These are phyloP conservation scores for Pseudeuparius sepicola DNA, from an alignment of 2,888 invertebrate species.

Conservation along the genomic window DNA sequence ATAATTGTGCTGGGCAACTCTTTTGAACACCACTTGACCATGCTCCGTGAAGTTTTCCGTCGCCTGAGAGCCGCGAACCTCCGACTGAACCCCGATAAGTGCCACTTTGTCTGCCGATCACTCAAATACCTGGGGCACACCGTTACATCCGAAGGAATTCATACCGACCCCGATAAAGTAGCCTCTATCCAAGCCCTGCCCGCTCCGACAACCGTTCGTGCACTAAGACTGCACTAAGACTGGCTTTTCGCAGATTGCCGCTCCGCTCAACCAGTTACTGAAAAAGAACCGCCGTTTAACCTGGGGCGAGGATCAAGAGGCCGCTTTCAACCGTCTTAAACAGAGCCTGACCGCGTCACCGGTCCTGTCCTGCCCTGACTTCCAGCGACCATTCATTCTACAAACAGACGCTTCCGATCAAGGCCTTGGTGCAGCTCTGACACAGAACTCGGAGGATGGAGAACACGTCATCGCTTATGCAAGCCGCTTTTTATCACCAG, in stretches of 20 bases:
- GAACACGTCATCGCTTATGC: constrained; percentile 22
- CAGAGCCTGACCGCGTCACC: constrained; percentile 7
- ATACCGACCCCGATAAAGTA: constrained; percentile 20
- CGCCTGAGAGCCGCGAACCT: constrained; percentile 3
- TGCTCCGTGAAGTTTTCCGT: not conserved
- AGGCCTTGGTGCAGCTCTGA: constrained; percentile 23
- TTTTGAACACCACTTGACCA: not conserved
- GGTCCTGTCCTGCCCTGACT: constrained; percentile 20
- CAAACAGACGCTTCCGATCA: constrained; percentile 21
- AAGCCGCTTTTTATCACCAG: constrained; percentile 14
- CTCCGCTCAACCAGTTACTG: constrained; percentile 8
- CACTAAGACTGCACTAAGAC: constrained; percentile 22
- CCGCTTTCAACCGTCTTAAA: constrained; percentile 6
- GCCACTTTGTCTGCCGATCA: constrained; percentile 18
- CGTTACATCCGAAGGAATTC: constrained; percentile 8
- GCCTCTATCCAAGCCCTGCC: not conserved
- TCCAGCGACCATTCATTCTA: constrained; percentile 18
- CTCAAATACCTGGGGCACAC: constrained; percentile 27
- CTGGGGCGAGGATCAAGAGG: constrained; percentile 5
- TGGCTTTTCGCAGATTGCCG: constrained; percentile 9
- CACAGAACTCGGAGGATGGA: constrained; percentile 17
- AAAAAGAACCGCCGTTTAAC: constrained; percentile 5
- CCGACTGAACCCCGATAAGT: constrained; percentile 17
- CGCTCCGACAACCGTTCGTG: constrained; percentile 10
- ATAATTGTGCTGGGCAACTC: not conserved